Evolutionary conservation across 2,888 invertebrate genomes (phyloP), one percentile per base, ranked within the genome.

Genomic region (Diploptera punctata): DNA sequence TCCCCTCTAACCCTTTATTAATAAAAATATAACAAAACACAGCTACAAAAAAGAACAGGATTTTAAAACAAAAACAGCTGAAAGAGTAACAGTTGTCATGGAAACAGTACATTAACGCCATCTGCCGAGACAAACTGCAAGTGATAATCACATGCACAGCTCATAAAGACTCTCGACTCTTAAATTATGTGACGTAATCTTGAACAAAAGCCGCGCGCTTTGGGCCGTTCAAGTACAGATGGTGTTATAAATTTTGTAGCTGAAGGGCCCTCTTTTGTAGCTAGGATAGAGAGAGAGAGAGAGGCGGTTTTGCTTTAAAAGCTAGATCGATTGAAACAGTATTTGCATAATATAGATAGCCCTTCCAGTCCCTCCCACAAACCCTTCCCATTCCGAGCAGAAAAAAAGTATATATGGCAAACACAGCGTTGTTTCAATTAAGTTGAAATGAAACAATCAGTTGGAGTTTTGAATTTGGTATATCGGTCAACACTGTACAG

Each of bases 381-480:
- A 33, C 33, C 33, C 33, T 33, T 33, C 5, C 33, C 33, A 10
- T 33, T 33, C 33, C 33, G 57, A 1, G 29, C 31, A 3, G 31
- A 1, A 29, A 13, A 24, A 47, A 47, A 57, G 29, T 29, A 57
- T 57, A 29, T 57, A 29, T 16, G 26, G 57, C 57, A 57, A 57
- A 57, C 57, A 57, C 16, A 24, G 2, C 7, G 57, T 24, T 26
- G 57, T 31, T 57, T 57, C 57, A 57, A 57, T 57, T 57, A 57
- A 57, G 57, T 57, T 57, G 24, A 29, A 57, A 57, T 57, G 57
- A 57, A 57, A 57, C 57, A 57, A 57, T 57, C 29, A 54, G 54
- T 57, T 54, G 54, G 19, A 24, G 31, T 29, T 57, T 57, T 29
- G 57, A 57, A 57, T 29, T 29, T 57, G n/a, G 57, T 10, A 47